Evolutionary conservation across 2,888 invertebrate genomes (phyloP), one percentile per base, ranked within the genome.

Genomic region (Parapristionchus giblindavisi): DNA sequence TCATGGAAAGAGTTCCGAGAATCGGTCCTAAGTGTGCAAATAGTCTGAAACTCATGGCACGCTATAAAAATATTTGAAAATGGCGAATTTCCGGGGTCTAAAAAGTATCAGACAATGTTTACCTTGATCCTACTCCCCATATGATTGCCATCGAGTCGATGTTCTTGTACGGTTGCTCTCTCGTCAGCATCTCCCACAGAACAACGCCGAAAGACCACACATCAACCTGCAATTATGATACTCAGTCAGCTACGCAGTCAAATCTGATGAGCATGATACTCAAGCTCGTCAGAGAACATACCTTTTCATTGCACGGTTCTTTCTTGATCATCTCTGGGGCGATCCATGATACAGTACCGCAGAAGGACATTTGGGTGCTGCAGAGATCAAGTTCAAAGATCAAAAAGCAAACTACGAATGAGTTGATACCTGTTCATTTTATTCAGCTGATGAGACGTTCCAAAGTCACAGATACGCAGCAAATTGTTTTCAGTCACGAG

Each of bases 291-390:
- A 48, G 2, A 8, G 5, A 29, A 52, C 61, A 2, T 8, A 76
- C 77, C 89, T 96, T 95, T 88, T 98, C 97, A 0, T 95, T 96
- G 89, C 96, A 99, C 0, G 94, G 94, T 88, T 97, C 94, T 88
- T 96, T 95, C 77, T 96, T 92, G 82, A 99, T 97, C 54, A 98
- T 94, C 90, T 99, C 99, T 0, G 99, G 99, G 0, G 98, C 96
- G 98, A 99, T 99, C 98, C 98, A 99, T 0, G 96, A 94, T 0
- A 96, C 95, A 0, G 98, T 98, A 75, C 98, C 98, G 2, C 95
- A 96, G 89, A 99, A 98, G 79, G 95, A 94, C 98, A 99, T 99
- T 87, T 94, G 93, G 58, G 94, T 94, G 88, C 95, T 71, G 56
- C 14, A 56, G 24, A 56, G 6, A 56, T 17, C 8, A 17, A n/a